Base-by-base conservation (phyloP, 1,140 invertebrate species). In the Cylas formicarius region DNA sequence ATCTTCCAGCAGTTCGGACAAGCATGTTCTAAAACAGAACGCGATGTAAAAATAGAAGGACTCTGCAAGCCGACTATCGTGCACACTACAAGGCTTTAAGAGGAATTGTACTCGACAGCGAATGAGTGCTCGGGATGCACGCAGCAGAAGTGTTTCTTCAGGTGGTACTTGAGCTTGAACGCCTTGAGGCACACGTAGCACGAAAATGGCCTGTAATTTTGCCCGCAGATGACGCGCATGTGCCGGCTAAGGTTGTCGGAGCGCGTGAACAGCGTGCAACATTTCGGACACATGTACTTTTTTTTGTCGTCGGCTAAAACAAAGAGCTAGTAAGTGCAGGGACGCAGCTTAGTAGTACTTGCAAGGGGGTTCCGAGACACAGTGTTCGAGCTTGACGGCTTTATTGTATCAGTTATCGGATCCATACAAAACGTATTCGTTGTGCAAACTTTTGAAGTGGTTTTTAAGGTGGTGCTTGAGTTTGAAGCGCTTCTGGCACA, bases 161-260 rank as follows among this genome's bases (percentile, higher is more conserved):
- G 21, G 29, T 48, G 45, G 22, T 48, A 39, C 21, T 41, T 41
- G 2, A 48, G 29, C 13, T 48, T 48, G 13, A 48, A 48, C 3
- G 45, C 36, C 28, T 41, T 41, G 8, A 5, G 13, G 23, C 45
- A 48, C 2, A 48, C 22, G 13, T 14, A 21, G 21, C 45, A 48
- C 4, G 11, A 5, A 23, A 26, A 41, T 17, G 45, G 45, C 6
- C 45, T 19, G 10, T 6, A 11, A 4, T 4, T 34, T 10, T 41
- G 40, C 1, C 45, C 45, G 19, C 45, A 48, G 3, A 48, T 48
- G 17, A 41, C n/a, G 8, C 24, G 24, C 22, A 48, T 41, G 17
- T 48, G 45, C 18, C 45, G 40, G 6, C 36, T 14, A 10, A 48
- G 31, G 14, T 48, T 48, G 45, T 48, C 45, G n/a, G 14, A 3